A percentile compares a stretch with the other conserved stretches of the same genome.
phyloP scores from a whole-genome alignment of 2,797 vertebrate genomes.

The Eulemur coronatus region DNA sequence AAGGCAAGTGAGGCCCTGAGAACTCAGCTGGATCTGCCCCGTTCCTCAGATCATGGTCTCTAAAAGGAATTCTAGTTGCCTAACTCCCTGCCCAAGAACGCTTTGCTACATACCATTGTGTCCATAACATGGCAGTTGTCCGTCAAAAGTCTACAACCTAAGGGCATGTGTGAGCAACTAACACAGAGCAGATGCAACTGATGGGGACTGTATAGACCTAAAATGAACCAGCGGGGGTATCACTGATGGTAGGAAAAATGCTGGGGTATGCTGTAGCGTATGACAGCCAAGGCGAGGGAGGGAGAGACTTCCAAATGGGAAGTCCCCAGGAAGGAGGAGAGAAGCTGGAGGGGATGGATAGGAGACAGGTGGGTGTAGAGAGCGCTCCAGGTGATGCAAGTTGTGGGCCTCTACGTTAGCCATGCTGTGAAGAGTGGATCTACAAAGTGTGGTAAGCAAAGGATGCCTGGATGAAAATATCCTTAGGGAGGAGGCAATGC shows the following conservation, averaged over 20 bases:
- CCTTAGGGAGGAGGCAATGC: background rate
- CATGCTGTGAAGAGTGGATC: background rate
- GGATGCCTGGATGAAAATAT: background rate
- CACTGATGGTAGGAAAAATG: fast-evolving
- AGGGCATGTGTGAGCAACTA: fast-evolving
- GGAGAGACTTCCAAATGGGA: background rate
- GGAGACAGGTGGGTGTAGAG: background rate
- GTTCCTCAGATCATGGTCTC: background rate
- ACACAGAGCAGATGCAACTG: background rate
- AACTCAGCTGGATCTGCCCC: fast-evolving
- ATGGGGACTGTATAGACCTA: fast-evolving
- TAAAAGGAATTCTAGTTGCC: background rate
- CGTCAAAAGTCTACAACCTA: background rate
- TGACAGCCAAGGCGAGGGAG: background rate
- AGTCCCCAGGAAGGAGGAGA: background rate
- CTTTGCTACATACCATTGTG: too few species aligned
- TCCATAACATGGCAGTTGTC: background rate
- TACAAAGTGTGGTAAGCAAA: background rate
- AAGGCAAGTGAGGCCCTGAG: background rate
- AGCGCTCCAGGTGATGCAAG: background rate
- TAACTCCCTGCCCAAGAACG: background rate
- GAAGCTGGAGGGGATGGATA: background rate
- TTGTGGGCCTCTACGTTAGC: background rate
- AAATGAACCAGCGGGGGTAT: background rate
- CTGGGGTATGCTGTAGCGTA: fast-evolving